Percentiles rank a stretch among this genome's conserved stretches.
Conservation (phyloP, 1,140 invertebrate genomes). For the Bombus ignitus region DNA sequence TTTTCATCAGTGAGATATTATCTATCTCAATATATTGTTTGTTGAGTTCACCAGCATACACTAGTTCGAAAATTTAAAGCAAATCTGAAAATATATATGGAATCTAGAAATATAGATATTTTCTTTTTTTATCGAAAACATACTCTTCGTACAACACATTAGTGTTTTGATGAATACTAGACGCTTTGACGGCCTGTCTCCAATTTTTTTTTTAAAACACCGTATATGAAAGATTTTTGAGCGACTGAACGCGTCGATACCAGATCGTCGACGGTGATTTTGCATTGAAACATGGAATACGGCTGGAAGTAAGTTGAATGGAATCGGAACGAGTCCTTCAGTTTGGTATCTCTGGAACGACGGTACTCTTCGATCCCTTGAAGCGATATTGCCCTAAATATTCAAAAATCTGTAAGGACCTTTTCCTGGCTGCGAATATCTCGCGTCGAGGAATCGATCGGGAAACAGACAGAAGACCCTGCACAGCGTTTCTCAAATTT, state of each 20-base stretch:
- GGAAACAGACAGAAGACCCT: no score
- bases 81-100: no score
- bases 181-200: no score
- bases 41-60: no score
- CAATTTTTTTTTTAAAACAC: not conserved
- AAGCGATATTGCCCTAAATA: slow-evolving; percentile 35
- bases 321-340: not conserved
- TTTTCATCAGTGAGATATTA: no score
- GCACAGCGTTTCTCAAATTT: slow-evolving; percentile 15
- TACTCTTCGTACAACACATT: no score
- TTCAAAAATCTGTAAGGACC: slow-evolving; percentile 28
- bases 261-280: not conserved
- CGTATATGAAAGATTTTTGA: not conserved
- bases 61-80: no score
- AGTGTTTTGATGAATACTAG: no score
- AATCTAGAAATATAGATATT: no score
- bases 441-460: slow-evolving; percentile 16
- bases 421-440: not conserved
- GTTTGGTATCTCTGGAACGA: not conserved
- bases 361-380: no score
- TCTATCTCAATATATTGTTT: no score
- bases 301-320: not conserved
- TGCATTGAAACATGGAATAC: not conserved
- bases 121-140: no score
- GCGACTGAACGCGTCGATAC: not conserved